Conservation (phyloP, 2,113 vertebrate species). For the Eidolon helvum region DNA sequence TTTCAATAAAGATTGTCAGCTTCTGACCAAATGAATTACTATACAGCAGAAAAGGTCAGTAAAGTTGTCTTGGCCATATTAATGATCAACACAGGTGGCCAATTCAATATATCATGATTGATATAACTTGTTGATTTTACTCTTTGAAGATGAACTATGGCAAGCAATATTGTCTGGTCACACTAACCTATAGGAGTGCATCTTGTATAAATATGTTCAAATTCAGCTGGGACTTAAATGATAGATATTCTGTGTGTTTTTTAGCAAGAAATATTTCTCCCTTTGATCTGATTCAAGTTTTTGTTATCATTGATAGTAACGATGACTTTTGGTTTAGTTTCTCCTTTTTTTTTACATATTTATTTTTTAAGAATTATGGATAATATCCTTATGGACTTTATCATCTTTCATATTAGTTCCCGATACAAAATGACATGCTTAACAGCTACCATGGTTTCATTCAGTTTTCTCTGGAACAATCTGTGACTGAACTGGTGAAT, state of each 20-base stretch:
- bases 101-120: not conserved
- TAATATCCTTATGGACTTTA: not conserved
- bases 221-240: not conserved
- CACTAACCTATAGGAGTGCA: not conserved
- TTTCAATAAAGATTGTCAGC: not conserved
- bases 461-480: conserved; percentile 49
- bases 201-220: not conserved
- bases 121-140: not conserved
- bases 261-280: not conserved
- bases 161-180: not conserved
- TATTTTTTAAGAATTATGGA: not conserved
- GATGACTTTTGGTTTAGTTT: not conserved
- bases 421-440: conserved; percentile 44
- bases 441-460: conserved; percentile 35
- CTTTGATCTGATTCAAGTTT: not conserved
- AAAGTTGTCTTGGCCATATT: not conserved
- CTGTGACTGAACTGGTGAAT: conserved; percentile 45
- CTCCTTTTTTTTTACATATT: not conserved
- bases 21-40: not conserved
- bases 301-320: not conserved
- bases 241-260: not conserved
- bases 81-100: not conserved
- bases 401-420: conserved; percentile 53
- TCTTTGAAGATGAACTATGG: not conserved
- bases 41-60: not conserved